Base-by-base conservation (phyloP, 2,797 vertebrate species). In the Hippoglossus hippoglossus region DNA sequence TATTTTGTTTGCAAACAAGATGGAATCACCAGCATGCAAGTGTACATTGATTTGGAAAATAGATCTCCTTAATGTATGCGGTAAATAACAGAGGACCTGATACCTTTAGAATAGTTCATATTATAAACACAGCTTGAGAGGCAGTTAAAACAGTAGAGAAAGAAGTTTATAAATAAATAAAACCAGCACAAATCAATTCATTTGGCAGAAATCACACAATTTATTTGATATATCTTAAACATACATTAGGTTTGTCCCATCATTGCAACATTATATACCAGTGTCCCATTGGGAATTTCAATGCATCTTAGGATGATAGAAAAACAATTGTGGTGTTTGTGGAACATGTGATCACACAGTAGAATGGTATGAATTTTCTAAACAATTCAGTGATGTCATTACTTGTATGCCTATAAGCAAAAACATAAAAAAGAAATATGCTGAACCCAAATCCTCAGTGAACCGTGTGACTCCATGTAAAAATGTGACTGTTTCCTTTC, bases 131-230 rank as follows among this genome's bases (percentile, higher is more conserved):
- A 31, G 28, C 34, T 36, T 10, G 12, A 36, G 34, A 36, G 34
- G 11, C 11, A 12, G 34, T 36, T 12, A 36, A 10, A 36, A 11
- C 34, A 36, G 34, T 12, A 36, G 9, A 36, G 3, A 36, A 36
- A 36, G 9, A 10, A 36, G 9, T 11, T 12, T 6, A 36, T 12
- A 12, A 39, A 39, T 31, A 31, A 39, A 39, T 12, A 13, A 39
- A 39, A 13, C 36, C 12, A 39, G 36, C 36, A 39, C 36, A 91
- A 89, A 61, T 21, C 5, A 41, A 25, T 21, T 84, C 41, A 51
- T 83, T 95, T 95, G 93, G 94, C 95, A 95, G 94, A 96, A 96
- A 95, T 95, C 95, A 96, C 94, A 96, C 93, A 95, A 85, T 97
- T 97, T 97, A 97, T 97, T 98, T 94, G 87, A 93, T 80, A 79